A percentile compares a stretch with the other conserved stretches of the same genome.
Evolutionary conservation across 2,797 vertebrate genomes (phyloP).

Genomic region (Psittacula derbiana): DNA sequence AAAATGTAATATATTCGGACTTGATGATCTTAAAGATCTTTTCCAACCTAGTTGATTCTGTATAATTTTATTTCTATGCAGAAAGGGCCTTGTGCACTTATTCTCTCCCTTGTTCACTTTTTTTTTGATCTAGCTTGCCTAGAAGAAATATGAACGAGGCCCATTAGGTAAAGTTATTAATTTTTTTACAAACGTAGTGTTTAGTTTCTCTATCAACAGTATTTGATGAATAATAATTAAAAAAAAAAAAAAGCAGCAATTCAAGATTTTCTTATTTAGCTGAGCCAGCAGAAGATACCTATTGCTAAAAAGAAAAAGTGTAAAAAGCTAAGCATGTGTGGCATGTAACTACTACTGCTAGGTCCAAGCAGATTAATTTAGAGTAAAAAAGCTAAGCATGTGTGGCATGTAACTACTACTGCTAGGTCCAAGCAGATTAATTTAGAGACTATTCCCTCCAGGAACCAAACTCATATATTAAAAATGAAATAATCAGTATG

Average conservation of each 20-base stretch:
- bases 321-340: background rate
- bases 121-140: slow-evolving; percentile 23
- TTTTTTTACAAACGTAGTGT: slow-evolving; percentile 33
- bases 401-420: background rate
- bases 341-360: background rate
- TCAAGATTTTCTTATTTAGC: slow-evolving; percentile 45
- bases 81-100: background rate
- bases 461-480: background rate
- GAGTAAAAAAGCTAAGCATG: background rate
- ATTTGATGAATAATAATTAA: background rate
- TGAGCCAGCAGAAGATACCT: slow-evolving; percentile 14
- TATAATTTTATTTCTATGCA: slow-evolving; percentile 11
- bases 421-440: background rate
- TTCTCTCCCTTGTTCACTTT: background rate
- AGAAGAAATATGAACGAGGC: slow-evolving; percentile 39
- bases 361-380: background rate
- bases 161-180: slow-evolving; percentile 41
- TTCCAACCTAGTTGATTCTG: background rate
- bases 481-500: background rate
- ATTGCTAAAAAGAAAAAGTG: background rate
- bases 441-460: background rate
- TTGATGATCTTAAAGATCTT: background rate
- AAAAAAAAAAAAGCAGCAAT: background rate
- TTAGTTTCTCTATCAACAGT: slow-evolving; percentile 42
- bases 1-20: slow-evolving; percentile 20